Percentiles rank a stretch among this genome's conserved stretches.
Conservation (phyloP, 2,888 invertebrate genomes). For the Spilarctia lutea region DNA sequence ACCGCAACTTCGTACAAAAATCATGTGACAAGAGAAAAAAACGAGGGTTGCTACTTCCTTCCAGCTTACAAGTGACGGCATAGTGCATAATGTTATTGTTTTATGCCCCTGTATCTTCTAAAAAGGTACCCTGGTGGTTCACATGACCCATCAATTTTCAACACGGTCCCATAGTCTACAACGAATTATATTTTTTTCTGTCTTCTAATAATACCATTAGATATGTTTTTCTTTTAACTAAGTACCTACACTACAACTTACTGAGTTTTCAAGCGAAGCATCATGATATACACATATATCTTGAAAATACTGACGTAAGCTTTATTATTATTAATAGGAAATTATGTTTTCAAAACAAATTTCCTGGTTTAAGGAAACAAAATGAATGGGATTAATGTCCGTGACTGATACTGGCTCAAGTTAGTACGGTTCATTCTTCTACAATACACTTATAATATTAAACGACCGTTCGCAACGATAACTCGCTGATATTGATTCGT, state of each 20-base stretch:
- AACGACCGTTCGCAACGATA: constrained; percentile 33
- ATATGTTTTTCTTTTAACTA: neutral
- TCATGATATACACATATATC: constrained; percentile 34
- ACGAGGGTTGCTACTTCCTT: too few relatives aligned
- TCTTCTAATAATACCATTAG: neutral
- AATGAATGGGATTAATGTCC: constrained; percentile 48
- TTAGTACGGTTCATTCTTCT: constrained; percentile 17
- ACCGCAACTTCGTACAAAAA: too few relatives aligned
- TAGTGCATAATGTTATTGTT: too few relatives aligned
- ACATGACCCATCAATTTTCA: too few relatives aligned
- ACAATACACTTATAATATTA: constrained; percentile 36
- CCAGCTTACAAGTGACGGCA: too few relatives aligned
- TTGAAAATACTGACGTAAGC: constrained; percentile 48
- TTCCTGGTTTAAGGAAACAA: constrained; percentile 60
- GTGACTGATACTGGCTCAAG: constrained; percentile 51
- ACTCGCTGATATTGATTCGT: constrained; percentile 41
- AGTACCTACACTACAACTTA: neutral
- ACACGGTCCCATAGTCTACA: too few relatives aligned
- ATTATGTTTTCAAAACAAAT: constrained; percentile 62
- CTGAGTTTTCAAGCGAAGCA: constrained; percentile 1
- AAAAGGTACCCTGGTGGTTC: too few relatives aligned
- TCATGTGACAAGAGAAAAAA: too few relatives aligned
- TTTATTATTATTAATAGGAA: constrained; percentile 51
- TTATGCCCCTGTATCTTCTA: too few relatives aligned
- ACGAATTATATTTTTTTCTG: too few relatives aligned